These are phyloP conservation scores for Philopedon plagiatum DNA, from an alignment of 2,888 invertebrate genomes.

Conservation along the genomic window DNA sequence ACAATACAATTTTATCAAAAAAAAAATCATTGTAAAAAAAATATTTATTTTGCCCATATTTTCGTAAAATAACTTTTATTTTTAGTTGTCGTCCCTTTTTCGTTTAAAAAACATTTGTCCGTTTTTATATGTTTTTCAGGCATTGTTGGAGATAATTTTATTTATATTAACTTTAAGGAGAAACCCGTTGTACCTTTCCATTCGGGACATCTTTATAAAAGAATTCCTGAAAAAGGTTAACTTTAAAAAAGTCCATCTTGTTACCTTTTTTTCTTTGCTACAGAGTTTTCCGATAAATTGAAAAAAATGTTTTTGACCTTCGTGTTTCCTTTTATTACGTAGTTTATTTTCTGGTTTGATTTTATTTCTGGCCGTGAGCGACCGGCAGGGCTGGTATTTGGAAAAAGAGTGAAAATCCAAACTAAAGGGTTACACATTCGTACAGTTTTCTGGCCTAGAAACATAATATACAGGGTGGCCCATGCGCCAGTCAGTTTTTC, in stretches of 20 bases:
- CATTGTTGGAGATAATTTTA: neutral
- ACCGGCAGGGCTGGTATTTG: too few species aligned
- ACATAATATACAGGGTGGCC: too few species aligned
- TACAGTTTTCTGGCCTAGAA: too few species aligned
- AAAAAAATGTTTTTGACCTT: neutral
- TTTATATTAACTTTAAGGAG: neutral
- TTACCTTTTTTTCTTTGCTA: neutral
- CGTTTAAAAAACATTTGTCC: neutral
- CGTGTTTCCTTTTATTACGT: too few species aligned
- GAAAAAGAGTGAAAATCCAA: too few species aligned
- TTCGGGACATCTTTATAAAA: neutral
- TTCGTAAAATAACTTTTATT: neutral
- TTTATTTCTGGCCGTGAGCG: too few species aligned
- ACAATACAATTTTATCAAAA: neutral
- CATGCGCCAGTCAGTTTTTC: too few species aligned
- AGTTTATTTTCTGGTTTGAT: too few species aligned
- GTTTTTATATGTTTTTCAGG: neutral
- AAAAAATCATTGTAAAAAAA: too few species aligned
- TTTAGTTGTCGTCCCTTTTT: neutral
- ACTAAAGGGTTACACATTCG: too few species aligned
- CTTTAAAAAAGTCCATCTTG: neutral
- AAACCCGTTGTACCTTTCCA: neutral
- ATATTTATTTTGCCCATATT: too few species aligned
- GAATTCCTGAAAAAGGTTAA: neutral
- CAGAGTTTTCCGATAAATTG: neutral